Evolutionary conservation across 2,797 vertebrate genomes (phyloP).

Genomic region (Hirundo rustica): DNA sequence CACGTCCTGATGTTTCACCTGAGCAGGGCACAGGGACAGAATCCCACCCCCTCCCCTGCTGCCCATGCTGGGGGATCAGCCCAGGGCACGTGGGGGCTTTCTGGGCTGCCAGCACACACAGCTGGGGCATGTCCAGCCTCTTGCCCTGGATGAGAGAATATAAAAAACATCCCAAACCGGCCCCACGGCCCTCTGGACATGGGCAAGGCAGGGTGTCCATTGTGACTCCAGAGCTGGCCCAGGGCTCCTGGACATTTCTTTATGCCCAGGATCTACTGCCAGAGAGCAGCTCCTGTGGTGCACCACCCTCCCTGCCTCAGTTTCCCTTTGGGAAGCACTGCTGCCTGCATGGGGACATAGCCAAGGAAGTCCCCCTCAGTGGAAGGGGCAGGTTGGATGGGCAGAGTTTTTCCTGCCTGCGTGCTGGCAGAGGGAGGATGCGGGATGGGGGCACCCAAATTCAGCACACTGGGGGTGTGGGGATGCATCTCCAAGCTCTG

Average conservation of each 20-base stretch:
- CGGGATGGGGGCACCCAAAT: rapidly evolving
- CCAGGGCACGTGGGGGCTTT: too few species aligned
- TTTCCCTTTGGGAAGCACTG: not conserved
- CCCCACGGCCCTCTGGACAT: rapidly evolving
- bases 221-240: not conserved
- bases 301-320: not conserved
- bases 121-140: not conserved
- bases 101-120: not conserved
- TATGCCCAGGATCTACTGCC: rapidly evolving
- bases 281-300: not conserved
- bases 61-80: rapidly evolving
- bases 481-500: not conserved
- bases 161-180: rapidly evolving
- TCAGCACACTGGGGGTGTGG: rapidly evolving
- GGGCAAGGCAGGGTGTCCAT: not conserved
- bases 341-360: rapidly evolving
- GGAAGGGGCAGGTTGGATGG: not conserved
- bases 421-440: rapidly evolving
- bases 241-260: not conserved
- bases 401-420: not conserved
- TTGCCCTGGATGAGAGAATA: not conserved
- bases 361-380: not conserved
- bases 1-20: rapidly evolving
- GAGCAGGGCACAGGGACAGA: not conserved
- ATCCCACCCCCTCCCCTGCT: not conserved